Base-by-base conservation (phyloP, 2,113 vertebrate species). In the Tapirus terrestris region DNA sequence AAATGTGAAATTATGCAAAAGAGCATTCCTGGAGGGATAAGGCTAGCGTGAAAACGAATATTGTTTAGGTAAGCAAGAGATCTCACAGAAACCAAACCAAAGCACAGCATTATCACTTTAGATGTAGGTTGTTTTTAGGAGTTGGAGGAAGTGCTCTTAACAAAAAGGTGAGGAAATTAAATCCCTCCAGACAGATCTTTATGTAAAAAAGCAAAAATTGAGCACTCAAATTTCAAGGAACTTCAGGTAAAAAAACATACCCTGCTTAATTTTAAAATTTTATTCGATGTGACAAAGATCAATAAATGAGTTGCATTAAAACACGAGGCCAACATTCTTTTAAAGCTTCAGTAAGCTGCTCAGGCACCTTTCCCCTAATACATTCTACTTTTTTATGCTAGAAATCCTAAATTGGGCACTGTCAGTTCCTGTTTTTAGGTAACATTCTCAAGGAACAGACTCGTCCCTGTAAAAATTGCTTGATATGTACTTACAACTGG, bases 301-400 rank as follows among this genome's bases (percentile, higher is more conserved):
- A 97, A 67, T 73, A 94, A 51, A 94, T 58, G 43, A 94, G 43
- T 36, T 80, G 33, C 67, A 90, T 93, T 96, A 94, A 97, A 96
- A 97, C 77, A 73, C 0, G 60, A 98, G 94, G 94, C 94, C 95
- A 68, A 45, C 0, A 31, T 80, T 97, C 97, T 92, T 94, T 98
- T 97, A 98, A 98, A 98, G 98, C 98, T 99, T 97, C 82, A 91
- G 36, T 36, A 87, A 95, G 96, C 95, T 93, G 84, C 92, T 93
- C 97, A 97, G 96, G 97, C 97, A 98, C 97, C 96, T 98, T 92
- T 89, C 80, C 97, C 97, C 91, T 97, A 31, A 67, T 82, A 97
- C 94, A 97, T 91, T 97, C 98, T 97, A 95, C 60, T 98, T 89
- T 96, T 43, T 86, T 58, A 93, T 36, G 90, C 70, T 76, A 93